Conservation (phyloP, 2,888 invertebrate genomes). For the Eugnorisma glareosa region DNA sequence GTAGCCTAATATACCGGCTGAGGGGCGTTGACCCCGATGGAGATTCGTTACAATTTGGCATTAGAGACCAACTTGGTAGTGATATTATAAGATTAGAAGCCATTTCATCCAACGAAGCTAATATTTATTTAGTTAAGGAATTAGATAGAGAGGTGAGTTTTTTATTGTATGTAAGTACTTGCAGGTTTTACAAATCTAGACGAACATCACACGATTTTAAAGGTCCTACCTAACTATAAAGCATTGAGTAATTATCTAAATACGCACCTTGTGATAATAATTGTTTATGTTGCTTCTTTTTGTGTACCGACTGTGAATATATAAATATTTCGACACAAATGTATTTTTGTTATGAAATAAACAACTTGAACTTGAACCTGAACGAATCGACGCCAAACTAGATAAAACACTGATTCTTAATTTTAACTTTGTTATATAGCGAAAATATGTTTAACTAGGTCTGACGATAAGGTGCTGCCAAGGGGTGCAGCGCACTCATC, state of each 20-base stretch:
- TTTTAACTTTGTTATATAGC: not conserved
- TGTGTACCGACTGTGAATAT: too few species aligned
- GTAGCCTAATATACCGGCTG: slow-evolving; percentile 95
- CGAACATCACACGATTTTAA: not conserved
- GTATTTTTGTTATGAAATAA: too few species aligned
- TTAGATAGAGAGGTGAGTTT: slow-evolving; percentile 95
- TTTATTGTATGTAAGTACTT: not conserved
- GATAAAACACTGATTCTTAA: not conserved
- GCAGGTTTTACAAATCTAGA: not conserved
- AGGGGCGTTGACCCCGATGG: slow-evolving; percentile 96
- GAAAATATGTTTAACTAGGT: too few species aligned
- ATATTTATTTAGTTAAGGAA: slow-evolving; percentile 96
- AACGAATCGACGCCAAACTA: not conserved
- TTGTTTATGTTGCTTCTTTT: too few species aligned
- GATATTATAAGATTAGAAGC: slow-evolving; percentile 96
- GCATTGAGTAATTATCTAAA: not conserved
- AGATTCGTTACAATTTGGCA: slow-evolving; percentile 95
- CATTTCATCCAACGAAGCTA: slow-evolving; percentile 95
- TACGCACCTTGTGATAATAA: too few species aligned
- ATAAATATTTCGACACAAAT: too few species aligned
- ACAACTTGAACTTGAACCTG: too few species aligned
- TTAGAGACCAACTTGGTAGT: slow-evolving; percentile 94
- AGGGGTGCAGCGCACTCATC: not conserved
- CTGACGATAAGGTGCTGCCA: too few species aligned
- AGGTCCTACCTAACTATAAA: not conserved